phyloP scores from a whole-genome alignment of 2,888 invertebrate species.

The Torymus aiolomorphi region DNA sequence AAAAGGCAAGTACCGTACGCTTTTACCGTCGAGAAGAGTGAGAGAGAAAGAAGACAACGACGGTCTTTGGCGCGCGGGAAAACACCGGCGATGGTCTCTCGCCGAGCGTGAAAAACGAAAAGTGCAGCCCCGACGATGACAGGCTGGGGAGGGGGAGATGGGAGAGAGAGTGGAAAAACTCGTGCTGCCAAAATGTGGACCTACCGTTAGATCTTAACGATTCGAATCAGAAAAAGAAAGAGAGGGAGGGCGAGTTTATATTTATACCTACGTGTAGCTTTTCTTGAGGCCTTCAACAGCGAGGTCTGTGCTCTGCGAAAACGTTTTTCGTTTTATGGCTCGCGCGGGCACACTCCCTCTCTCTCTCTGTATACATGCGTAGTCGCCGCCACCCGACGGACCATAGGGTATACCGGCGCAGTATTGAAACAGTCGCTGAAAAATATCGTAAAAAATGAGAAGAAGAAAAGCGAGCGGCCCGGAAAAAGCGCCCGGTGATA shows the following conservation, averaged over 20 bases:
- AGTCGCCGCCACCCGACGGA: background rate
- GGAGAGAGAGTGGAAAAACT: background rate
- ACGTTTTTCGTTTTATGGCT: slow-evolving; percentile 35
- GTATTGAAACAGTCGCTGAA: slow-evolving; percentile 12
- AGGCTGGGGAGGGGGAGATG: background rate
- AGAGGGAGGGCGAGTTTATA: slow-evolving; percentile 16
- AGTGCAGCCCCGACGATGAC: background rate
- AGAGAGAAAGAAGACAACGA: slow-evolving; percentile 17
- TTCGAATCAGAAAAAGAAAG: background rate
- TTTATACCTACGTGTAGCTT: slow-evolving; percentile 34
- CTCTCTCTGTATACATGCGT: too few species aligned
- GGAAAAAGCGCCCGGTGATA: slow-evolving; percentile 21
- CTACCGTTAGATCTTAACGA: slow-evolving; percentile 42
- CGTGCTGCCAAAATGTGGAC: slow-evolving; percentile 37
- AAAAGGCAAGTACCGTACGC: slow-evolving; percentile 52
- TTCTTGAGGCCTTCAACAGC: slow-evolving; percentile 30
- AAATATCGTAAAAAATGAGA: slow-evolving; percentile 34
- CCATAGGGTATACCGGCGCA: background rate
- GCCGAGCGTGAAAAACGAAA: slow-evolving; percentile 13
- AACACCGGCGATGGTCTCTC: slow-evolving; percentile 5
- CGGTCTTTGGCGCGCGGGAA: slow-evolving; percentile 13
- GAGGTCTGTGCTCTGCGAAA: slow-evolving; percentile 20
- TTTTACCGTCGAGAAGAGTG: slow-evolving; percentile 37
- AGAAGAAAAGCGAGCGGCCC: background rate
- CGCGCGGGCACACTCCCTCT: background rate